Base-by-base conservation (phyloP, 2,888 invertebrate species). In the Andrena trimmerana region DNA sequence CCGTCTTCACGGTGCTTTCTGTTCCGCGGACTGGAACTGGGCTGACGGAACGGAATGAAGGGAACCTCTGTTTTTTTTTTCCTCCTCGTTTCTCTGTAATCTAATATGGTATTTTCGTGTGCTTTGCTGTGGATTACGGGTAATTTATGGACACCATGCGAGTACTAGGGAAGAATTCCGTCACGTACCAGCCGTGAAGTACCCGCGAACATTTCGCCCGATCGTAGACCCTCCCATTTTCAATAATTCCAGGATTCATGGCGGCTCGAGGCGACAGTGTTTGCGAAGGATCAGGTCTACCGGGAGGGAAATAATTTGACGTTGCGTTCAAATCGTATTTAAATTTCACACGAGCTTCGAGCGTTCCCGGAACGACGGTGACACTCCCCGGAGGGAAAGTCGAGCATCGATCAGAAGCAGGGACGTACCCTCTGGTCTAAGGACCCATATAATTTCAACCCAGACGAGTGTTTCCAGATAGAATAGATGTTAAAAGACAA, bases 261-360 rank as follows among this genome's bases (percentile, higher is more conserved):
- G 72, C 31, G 16, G 24, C 70, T 59, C 48, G 62, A 63, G 60
- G 24, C 57, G 78, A n/a, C 59, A 52, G 59, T 88, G 78, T 88
- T 88, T 83, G 84, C 79, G 71, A 74, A 83, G 65, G 80, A 86
- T 80, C 79, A 48, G 65, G 78, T 83, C 68, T 72, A 69, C 70
- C 31, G 73, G 67, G 66, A 65, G 54, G 73, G 72, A 78, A 86
- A 82, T 75, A 77, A 76, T 82, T 81, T 65, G 68, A 81, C 84
- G 73, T 60, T 67, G 73, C 63, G 69, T 52, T 65, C 72, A 72
- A 81, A 88, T 88, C 72, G 72, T 66, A 79, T 88, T 86, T 82
- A 86, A 88, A 88, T 86, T 74, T 81, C 75, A 66, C 77, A 78
- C 60, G 69, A 78, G 81, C 69, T 57, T 67, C 20, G 78, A 84